Evolutionary conservation across 2,888 invertebrate species (phyloP).

Genomic region (Tanypteryx hageni): DNA sequence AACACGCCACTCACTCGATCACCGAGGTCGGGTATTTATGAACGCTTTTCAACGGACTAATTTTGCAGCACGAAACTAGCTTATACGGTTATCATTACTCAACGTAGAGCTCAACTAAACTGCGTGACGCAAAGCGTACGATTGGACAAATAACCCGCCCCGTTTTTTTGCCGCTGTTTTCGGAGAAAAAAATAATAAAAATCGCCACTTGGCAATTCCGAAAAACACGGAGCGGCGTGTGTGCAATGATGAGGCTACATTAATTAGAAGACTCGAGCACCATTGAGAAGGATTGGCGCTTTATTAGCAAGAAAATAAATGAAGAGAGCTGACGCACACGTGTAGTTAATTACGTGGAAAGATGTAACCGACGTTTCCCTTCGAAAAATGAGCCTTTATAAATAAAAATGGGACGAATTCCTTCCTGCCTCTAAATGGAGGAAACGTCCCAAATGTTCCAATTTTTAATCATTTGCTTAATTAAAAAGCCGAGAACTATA

Average conservation of each 20-base stretch:
- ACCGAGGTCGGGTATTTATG: not conserved
- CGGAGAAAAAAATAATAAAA: not conserved
- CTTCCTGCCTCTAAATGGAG: not conserved
- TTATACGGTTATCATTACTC: conserved; percentile 29
- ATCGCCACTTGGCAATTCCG: conserved; percentile 29
- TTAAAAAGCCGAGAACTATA: no score
- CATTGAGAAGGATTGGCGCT: conserved; percentile 5
- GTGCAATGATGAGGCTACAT: conserved; percentile 10
- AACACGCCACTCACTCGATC: conserved; percentile 59
- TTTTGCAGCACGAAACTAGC: conserved; percentile 29
- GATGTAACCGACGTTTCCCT: not conserved
- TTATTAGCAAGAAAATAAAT: conserved; percentile 14
- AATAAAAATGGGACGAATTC: not conserved
- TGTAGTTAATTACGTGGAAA: not conserved
- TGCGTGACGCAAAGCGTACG: not conserved
- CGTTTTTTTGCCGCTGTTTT: not conserved
- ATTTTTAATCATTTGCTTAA: no score
- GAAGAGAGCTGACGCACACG: not conserved
- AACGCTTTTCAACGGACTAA: conserved; percentile 41
- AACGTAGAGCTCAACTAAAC: not conserved
- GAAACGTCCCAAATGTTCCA: no score
- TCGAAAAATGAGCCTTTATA: not conserved
- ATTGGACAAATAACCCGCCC: not conserved
- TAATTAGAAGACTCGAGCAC: conserved; percentile 9
- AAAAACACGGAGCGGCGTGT: not conserved